Evolutionary conservation across 92 coral and sea anemone species (phyloP).

Genomic region (Zoanthus sociatus): DNA sequence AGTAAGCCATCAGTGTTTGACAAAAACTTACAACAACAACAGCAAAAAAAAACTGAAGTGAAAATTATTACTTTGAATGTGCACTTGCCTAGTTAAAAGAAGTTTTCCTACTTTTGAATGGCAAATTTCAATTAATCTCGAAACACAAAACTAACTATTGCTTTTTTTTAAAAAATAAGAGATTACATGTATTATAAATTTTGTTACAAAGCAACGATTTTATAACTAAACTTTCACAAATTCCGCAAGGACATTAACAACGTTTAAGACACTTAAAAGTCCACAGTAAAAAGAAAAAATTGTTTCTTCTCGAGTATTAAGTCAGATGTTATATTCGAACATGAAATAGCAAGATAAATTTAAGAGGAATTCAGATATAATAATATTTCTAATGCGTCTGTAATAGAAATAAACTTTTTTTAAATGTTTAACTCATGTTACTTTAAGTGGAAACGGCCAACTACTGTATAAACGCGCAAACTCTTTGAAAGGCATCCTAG

Average conservation of each 20-base stretch:
- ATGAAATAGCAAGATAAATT: constrained; percentile 12
- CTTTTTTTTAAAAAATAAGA: too few species aligned
- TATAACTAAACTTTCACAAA: too few species aligned
- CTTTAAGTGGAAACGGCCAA: constrained; percentile 10
- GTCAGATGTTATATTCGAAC: not conserved
- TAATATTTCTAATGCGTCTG: constrained; percentile 26
- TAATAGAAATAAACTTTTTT: constrained; percentile 14
- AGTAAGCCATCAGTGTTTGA: constrained; percentile 11
- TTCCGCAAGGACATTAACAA: too few species aligned
- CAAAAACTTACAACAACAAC: constrained; percentile 12
- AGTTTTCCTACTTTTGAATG: too few species aligned
- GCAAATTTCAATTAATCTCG: too few species aligned
- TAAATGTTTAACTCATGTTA: constrained; percentile 15
- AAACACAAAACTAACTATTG: too few species aligned
- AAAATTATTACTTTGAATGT: constrained; percentile 1
- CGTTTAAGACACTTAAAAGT: too few species aligned
- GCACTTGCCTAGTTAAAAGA: not conserved
- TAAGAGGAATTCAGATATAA: constrained; percentile 16
- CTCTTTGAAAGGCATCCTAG: not conserved
- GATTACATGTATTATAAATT: too few species aligned
- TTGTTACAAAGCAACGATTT: too few species aligned
- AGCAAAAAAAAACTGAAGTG: constrained; percentile 1
- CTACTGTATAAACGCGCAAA: not conserved
- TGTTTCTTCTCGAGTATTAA: too few species aligned
- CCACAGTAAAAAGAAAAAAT: too few species aligned